Evolutionary conservation across 2,888 invertebrate genomes (phyloP).

Genomic region (Hybos culiciformis): DNA sequence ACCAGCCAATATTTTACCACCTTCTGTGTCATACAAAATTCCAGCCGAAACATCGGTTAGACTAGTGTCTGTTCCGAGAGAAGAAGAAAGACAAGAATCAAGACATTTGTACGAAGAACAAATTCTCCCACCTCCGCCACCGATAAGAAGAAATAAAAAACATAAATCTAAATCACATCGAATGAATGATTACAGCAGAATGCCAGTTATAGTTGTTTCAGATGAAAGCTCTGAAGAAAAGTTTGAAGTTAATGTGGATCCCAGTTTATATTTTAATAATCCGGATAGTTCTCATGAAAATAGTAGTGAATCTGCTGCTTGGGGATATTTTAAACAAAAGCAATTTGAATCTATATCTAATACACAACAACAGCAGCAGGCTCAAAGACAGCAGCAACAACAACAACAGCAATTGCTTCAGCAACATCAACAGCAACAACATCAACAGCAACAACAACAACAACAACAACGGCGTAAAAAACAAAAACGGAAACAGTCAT

Average conservation of each 20-base stretch:
- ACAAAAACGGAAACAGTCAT: slow-evolving; percentile 1
- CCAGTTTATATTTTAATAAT: slow-evolving; percentile 16
- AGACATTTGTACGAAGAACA: neutral
- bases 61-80: slow-evolving; percentile 28
- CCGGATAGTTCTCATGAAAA: slow-evolving; percentile 13
- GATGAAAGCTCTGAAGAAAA: slow-evolving; percentile 16
- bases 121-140: neutral
- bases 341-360: too few species aligned
- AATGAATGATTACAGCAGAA: neutral
- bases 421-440: too few species aligned
- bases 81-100: slow-evolving; percentile 14
- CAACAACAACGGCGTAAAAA: neutral
- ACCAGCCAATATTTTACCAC: slow-evolving; percentile 17
- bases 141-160: neutral
- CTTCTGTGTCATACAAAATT: slow-evolving; percentile 29
- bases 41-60: slow-evolving; percentile 34
- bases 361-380: too few species aligned
- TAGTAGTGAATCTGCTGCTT: neutral
- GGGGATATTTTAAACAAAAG: neutral
- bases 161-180: neutral
- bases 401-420: neutral
- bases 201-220: neutral
- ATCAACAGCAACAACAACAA: neutral
- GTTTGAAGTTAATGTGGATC: slow-evolving; percentile 19
- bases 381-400: neutral